Base-by-base conservation (phyloP, 2,888 invertebrate species). In the Megaustenia siamemsis region DNA sequence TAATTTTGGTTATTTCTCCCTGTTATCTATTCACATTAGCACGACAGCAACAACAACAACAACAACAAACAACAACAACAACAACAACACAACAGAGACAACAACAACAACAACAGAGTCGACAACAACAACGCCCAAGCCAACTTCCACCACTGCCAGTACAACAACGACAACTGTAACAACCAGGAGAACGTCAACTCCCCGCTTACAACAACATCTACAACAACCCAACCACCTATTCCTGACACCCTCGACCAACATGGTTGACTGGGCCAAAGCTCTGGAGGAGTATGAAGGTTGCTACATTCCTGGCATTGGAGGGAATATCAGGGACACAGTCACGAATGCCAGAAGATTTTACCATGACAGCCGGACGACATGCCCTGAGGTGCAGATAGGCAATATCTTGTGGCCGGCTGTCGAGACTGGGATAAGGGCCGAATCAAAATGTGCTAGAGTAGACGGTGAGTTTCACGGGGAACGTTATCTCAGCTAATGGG, bases 391-490 rank as follows among this genome's bases (percentile, higher is more conserved):
- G 28, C 78, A 73, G 21, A 89, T 88, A 3, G 86, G 88, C 45
- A 87, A 86, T n/a, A 86, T 89, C 79, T 76, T 66, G 49, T 91
- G 90, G 90, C 87, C 87, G 4, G 78, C 79, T 40, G 86, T 88
- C 0, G 43, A 66, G 15, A 63, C 86, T 15, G 88, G 88, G 0
- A 53, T 82, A 28, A 84, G 73, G 28, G 84, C 81, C 1, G 76
- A 53, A 35, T 86, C 85, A 6, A 82, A 38, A 1, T 90, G 90
- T 82, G 86, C 76, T 35, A 81, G 49, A n/a, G 87, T 88, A 73
- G 69, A 68, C 24, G 81, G 85, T 86, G 32, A 82, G 87, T 84
- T 24, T 32, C 35, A 66, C 28, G n/a, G n/a, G 24, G 1, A 35
- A 5, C 21, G 12, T 38, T 68, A 38, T 15, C 28, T 60, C 6